Conservation (phyloP, 2,888 invertebrate genomes). For the Mayetiola destructor region DNA sequence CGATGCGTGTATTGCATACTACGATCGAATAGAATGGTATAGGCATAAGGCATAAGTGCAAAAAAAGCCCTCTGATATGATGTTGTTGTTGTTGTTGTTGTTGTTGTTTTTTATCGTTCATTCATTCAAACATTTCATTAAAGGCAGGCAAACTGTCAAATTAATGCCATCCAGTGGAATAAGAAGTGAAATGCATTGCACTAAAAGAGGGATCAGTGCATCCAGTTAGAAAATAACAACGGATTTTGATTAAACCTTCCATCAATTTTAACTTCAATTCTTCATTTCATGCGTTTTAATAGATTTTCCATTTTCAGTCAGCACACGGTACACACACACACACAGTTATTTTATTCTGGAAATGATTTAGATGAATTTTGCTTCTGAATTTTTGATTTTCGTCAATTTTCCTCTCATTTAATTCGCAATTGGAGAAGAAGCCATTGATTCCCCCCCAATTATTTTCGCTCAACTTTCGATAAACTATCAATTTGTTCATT, state of each 20-base stretch:
- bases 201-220: slow-evolving; percentile 38
- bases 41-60: background rate
- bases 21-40: no score
- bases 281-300: background rate
- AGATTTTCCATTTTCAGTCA: background rate
- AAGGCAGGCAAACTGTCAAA: slow-evolving; percentile 12
- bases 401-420: no score
- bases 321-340: background rate
- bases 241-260: slow-evolving; percentile 37
- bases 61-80: background rate
- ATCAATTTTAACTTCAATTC: slow-evolving; percentile 13
- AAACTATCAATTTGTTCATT: background rate
- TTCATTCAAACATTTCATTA: background rate
- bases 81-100: background rate
- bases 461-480: no score
- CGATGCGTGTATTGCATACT: no score
- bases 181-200: background rate
- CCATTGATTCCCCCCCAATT: background rate
- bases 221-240: slow-evolving; percentile 45
- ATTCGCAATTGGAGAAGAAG: no score
- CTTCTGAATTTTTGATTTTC: no score
- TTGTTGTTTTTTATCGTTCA: background rate
- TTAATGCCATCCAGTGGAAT: slow-evolving; percentile 6
- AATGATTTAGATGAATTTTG: no score
- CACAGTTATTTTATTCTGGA: no score